Evolutionary conservation across 2,113 vertebrate genomes (phyloP).

Genomic region (Irena cyanogastra): DNA sequence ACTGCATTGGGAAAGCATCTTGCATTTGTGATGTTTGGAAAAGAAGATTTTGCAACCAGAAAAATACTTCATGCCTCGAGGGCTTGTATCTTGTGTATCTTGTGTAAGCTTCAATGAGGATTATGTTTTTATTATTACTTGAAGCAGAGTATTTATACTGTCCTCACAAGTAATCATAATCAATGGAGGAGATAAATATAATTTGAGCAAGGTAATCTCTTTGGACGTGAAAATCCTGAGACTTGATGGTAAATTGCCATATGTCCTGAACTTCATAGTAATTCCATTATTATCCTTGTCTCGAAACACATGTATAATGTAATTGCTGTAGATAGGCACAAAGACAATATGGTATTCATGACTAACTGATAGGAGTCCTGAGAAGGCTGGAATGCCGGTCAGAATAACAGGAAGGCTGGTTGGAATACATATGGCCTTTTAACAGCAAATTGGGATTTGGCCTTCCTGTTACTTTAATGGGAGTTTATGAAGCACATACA

Average conservation of each 20-base stretch:
- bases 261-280: background rate
- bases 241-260: background rate
- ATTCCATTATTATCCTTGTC: background rate
- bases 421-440: background rate
- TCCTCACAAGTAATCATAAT: background rate
- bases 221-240: background rate
- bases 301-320: background rate
- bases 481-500: background rate
- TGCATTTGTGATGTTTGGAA: background rate
- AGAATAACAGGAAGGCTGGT: background rate
- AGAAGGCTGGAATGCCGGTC: background rate
- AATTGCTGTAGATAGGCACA: background rate
- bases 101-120: background rate
- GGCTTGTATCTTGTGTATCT: background rate
- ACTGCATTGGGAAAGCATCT: background rate
- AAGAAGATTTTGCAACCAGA: background rate
- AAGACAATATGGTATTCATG: background rate
- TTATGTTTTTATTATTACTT: conserved; percentile 2
- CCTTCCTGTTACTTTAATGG: background rate
- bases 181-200: background rate
- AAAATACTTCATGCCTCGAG: background rate
- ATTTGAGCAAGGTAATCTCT: background rate
- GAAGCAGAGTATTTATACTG: background rate
- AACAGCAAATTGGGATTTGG: background rate
- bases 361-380: background rate